Evolutionary conservation across 2,113 vertebrate species (phyloP), one percentile per base, ranked within the genome.

Genomic region (Abramis brama): DNA sequence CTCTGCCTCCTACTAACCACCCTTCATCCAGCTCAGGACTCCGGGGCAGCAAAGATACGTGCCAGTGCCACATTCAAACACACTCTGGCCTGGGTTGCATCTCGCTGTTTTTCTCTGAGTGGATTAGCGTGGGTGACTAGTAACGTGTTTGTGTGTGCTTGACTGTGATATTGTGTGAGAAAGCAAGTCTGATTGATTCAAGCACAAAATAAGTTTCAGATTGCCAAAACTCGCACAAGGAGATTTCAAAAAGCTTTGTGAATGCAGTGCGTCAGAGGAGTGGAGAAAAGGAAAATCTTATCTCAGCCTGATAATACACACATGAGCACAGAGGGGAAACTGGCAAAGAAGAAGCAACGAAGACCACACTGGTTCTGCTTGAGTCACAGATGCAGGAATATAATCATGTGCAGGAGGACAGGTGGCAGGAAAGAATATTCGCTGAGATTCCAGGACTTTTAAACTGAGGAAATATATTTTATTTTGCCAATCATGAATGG

Each of bases 1-100:
- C 43, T 83, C 79, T 73, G 75, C 57, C 80, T 85, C 73, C 70
- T 73, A 50, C 68, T 52, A 74, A 80, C 39, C 60, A 64, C 30
- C 79, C 71, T 39, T 88, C 55, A 79, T 57, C 84, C 55, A 74
- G 80, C 55, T 88, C 59, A 79, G 70, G 74, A 86, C 64, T 86
- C 50, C 4, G 15, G 79, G 75, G 39, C 79, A 70, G 36, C 23
- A 74, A 33, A 7, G 57, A 71, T 85, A 45, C 50, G 68, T 39
- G 55, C 79, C 73, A 39, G 68, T 39, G 55, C 79, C 73, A 50
- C 66, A 17, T 83, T 83, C 70, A 79, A 86, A 73, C 73, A 66
- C 43, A 85, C 57, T 60, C 81, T 43, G 62, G 57, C 50, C 60
- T 55, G 62, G 55, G 36, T 59, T 82, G 33, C 64, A 74, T 47